phyloP scores from a whole-genome alignment of 2,888 invertebrate species.

The Ochropacha duplaris region DNA sequence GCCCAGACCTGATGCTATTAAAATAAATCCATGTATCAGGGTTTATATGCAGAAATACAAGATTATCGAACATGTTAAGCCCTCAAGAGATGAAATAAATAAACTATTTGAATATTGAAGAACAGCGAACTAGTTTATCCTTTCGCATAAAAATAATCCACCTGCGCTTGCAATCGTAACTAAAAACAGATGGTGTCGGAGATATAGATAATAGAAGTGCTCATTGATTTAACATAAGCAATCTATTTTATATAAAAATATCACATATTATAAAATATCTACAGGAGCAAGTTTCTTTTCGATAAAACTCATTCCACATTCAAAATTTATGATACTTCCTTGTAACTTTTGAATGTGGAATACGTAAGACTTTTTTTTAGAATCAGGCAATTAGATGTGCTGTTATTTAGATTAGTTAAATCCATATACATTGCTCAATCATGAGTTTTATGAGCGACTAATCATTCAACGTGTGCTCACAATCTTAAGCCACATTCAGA shows the following conservation, averaged over 20 bases:
- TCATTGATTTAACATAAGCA: neutral
- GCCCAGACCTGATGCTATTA: constrained; percentile 26
- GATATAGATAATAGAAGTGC: neutral
- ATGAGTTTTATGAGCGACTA: neutral
- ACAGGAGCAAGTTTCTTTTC: too few relatives aligned
- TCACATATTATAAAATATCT: too few relatives aligned
- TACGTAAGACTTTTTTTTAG: too few relatives aligned
- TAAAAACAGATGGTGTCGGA: neutral
- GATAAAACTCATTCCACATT: too few relatives aligned
- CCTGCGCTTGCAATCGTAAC: constrained; percentile 8
- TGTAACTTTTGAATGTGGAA: too few relatives aligned
- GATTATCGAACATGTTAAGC: constrained; percentile 19
- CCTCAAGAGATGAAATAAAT: constrained; percentile 26
- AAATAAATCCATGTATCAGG: constrained; percentile 21
- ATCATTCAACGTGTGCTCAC: neutral
- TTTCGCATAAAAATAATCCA: constrained; percentile 31
- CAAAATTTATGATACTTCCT: too few relatives aligned
- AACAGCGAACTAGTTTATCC: constrained; percentile 18
- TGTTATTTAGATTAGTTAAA: too few relatives aligned
- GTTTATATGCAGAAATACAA: constrained; percentile 15
- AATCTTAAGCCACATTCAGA: constrained; percentile 16
- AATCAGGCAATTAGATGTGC: too few relatives aligned
- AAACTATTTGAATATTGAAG: constrained; percentile 32
- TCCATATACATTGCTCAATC: neutral
- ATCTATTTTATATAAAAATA: too few relatives aligned